phyloP scores from a whole-genome alignment of 2,113 vertebrate species.

The Greenwoodochromis staneri region DNA sequence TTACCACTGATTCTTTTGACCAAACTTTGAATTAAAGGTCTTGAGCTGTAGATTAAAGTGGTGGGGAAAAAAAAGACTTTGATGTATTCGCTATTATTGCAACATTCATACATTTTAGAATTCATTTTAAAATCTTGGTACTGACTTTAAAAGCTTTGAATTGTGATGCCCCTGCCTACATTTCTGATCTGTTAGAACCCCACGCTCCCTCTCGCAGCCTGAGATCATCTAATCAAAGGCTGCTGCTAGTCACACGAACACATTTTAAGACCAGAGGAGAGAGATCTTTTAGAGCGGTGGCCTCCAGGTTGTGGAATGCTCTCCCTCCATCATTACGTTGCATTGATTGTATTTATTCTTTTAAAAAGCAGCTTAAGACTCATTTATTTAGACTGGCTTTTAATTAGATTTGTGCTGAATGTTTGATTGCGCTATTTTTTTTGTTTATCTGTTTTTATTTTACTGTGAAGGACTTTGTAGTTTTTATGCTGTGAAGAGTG shows the following conservation, averaged over 20 bases:
- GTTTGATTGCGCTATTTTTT: not conserved
- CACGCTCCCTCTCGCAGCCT: not conserved
- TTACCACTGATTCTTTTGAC: not conserved
- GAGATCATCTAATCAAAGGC: not conserved
- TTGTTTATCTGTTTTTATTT: not conserved
- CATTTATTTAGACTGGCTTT: not conserved
- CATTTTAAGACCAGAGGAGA: not conserved
- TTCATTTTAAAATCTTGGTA: not conserved
- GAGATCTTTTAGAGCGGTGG: not conserved
- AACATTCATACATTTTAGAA: not conserved
- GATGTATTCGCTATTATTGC: not conserved
- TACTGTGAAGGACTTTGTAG: not conserved
- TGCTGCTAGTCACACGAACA: not conserved
- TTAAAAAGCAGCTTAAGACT: not conserved
- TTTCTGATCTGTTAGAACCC: not conserved
- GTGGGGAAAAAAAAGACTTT: accelerated
- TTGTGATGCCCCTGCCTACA: not conserved
- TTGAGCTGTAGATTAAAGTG: not conserved
- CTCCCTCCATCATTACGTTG: not conserved
- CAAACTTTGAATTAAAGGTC: not conserved
- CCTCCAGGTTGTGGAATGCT: not conserved
- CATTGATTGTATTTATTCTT: not conserved
- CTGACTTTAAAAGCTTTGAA: not conserved
- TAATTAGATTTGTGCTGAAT: not conserved
- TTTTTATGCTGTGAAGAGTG: not conserved